Base-by-base conservation (phyloP, 1,140 invertebrate genomes). In the Tetragnatha versicolor region DNA sequence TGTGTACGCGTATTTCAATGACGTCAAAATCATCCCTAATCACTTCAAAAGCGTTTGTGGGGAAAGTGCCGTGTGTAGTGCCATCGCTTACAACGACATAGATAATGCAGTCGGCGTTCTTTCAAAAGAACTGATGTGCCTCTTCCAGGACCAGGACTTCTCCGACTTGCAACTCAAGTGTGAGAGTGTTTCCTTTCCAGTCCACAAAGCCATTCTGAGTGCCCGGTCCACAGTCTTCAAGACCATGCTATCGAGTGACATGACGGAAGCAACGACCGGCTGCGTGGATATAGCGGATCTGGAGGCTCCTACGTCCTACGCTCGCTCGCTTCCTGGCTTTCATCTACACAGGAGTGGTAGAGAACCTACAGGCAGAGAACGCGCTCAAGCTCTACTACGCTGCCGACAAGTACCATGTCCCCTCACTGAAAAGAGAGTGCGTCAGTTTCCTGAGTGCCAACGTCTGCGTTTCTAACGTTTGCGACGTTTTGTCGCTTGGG, bases 71-170 rank as follows among this genome's bases (percentile, higher is more conserved):
- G n/a, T n/a, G n/a, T n/a, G n/a, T n/a, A n/a, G n/a, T n/a, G n/a
- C n/a, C n/a, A n/a, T n/a, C n/a, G n/a, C n/a, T n/a, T n/a, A n/a
- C n/a, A n/a, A n/a, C n/a, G n/a, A n/a, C n/a, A n/a, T n/a, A n/a
- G n/a, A n/a, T n/a, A n/a, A n/a, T n/a, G n/a, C n/a, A n/a, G n/a
- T n/a, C n/a, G 7, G 85, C 84, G n/a, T 86, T 87, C 84, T 80
- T 86, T 29, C 81, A 82, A 53, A 70, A 79, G 17, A 81, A 85
- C 47, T 83, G 17, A 22, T 22, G 7, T n/a, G n/a, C n/a, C n/a
- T n/a, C n/a, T n/a, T n/a, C n/a, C n/a, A n/a, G n/a, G n/a, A n/a
- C n/a, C n/a, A n/a, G n/a, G n/a, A n/a, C n/a, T n/a, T n/a, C n/a
- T n/a, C n/a, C n/a, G n/a, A n/a, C n/a, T n/a, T n/a, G n/a, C n/a